Percentiles rank a stretch among this genome's conserved stretches.
Conservation (phyloP, 2,797 vertebrate genomes). For the Heteromormyrus szaboi region DNA sequence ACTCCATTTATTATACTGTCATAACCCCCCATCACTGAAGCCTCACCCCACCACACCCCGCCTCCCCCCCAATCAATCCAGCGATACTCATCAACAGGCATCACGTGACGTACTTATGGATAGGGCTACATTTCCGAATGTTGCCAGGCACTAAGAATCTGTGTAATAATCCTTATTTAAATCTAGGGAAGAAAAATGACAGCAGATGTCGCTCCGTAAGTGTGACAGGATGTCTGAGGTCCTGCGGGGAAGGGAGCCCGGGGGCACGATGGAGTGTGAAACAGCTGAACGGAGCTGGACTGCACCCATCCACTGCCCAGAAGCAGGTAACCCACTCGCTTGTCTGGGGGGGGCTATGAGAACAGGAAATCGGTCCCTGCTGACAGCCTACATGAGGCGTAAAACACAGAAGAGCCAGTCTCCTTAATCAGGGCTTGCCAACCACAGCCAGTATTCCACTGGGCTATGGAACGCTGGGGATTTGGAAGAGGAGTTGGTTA, state of each 20-base stretch:
- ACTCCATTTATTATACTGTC: conserved; percentile 40
- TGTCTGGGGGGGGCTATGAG: neutral
- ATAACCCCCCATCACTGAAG: neutral
- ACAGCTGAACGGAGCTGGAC: neutral
- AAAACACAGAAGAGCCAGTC: neutral
- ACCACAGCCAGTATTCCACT: neutral
- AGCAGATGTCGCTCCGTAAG: neutral
- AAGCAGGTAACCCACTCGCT: neutral
- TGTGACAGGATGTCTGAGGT: neutral
- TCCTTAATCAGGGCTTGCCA: neutral
- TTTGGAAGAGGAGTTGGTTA: neutral
- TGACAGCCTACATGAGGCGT: neutral
- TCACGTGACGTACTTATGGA: neutral
- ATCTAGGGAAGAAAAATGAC: neutral
- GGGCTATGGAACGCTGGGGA: neutral
- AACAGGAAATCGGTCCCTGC: neutral
- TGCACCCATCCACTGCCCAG: neutral
- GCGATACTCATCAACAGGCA: neutral
- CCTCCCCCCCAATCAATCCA: neutral
- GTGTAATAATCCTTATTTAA: neutral
- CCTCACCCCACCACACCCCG: neutral
- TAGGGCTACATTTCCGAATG: neutral
- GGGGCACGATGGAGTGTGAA: neutral
- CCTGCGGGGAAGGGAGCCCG: neutral
- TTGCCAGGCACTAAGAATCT: neutral